Percentiles rank a stretch among this genome's conserved stretches.
phyloP scores from a whole-genome alignment of 92 coral and sea anemone species.

The Umimayanthus chanpuru region DNA sequence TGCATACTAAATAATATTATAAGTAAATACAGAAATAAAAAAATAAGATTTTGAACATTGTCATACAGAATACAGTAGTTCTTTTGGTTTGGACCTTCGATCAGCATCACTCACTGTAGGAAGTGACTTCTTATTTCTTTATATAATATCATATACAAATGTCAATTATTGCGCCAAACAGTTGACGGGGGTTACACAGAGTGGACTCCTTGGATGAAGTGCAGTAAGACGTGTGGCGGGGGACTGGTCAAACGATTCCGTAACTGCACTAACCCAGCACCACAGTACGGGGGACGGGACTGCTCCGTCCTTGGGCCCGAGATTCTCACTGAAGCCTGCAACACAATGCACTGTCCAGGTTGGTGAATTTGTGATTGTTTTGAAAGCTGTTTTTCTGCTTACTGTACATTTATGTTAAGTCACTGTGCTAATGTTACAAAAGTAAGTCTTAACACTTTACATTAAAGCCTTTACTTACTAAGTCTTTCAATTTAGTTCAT shows the following conservation, averaged over 20 bases:
- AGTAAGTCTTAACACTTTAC: no score
- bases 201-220: slow-evolving; percentile 84
- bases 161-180: slow-evolving; percentile 15
- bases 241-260: slow-evolving; percentile 77
- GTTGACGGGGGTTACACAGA: slow-evolving; percentile 86
- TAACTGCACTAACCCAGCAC: slow-evolving; percentile 85
- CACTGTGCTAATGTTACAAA: no score
- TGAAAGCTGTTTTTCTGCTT: neutral
- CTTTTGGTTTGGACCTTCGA: no score
- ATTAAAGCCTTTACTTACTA: no score
- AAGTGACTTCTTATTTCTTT: neutral
- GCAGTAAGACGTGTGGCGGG: slow-evolving; percentile 85
- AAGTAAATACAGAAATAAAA: no score
- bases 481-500: no score
- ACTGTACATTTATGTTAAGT: neutral
- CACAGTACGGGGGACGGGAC: slow-evolving; percentile 84
- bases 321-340: slow-evolving; percentile 68
- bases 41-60: no score
- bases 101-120: no score
- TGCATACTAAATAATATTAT: no score
- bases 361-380: neutral
- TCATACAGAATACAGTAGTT: no score
- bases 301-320: slow-evolving; percentile 88
- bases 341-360: slow-evolving; percentile 86
- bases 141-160: neutral